Conservation (phyloP, 2,113 vertebrate genomes). For the Aix galericulata region DNA sequence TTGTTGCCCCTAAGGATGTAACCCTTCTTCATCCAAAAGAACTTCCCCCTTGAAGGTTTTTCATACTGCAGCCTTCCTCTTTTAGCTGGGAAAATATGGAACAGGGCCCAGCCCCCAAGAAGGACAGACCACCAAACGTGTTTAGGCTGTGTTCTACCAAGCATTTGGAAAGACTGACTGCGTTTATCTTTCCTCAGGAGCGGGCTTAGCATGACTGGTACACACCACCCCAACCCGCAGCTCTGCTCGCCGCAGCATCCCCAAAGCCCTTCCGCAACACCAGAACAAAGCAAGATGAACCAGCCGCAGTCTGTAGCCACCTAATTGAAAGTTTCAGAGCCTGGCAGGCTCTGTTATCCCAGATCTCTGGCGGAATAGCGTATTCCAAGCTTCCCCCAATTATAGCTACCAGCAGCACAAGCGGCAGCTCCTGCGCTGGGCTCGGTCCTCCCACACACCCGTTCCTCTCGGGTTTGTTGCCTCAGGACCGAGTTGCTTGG, state of each 20-base stretch:
- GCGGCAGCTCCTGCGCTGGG: conserved; percentile 38
- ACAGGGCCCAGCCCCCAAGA: background rate
- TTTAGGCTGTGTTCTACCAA: background rate
- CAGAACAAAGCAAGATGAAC: background rate
- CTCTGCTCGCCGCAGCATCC: background rate
- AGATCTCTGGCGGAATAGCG: background rate
- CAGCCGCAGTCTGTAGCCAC: background rate
- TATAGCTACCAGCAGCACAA: conserved; percentile 28
- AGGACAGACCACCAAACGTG: background rate
- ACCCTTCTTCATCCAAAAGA: background rate
- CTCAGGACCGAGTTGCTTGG: conserved; percentile 78
- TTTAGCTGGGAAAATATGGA: background rate
- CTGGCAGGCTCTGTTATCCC: background rate
- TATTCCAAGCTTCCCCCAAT: conserved; percentile 26
- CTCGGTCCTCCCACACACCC: conserved; percentile 45
- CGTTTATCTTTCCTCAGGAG: background rate
- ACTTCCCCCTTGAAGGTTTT: background rate
- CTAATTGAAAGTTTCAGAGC: conserved; percentile 42
- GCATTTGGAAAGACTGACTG: background rate
- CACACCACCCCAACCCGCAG: background rate
- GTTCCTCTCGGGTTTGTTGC: conserved; percentile 66
- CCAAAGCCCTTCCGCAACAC: background rate
- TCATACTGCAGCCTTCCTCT: background rate
- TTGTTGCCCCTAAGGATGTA: background rate
- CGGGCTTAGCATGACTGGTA: background rate